Base-by-base conservation (phyloP, 2,113 vertebrate genomes). In the Mystacornis crossleyi region DNA sequence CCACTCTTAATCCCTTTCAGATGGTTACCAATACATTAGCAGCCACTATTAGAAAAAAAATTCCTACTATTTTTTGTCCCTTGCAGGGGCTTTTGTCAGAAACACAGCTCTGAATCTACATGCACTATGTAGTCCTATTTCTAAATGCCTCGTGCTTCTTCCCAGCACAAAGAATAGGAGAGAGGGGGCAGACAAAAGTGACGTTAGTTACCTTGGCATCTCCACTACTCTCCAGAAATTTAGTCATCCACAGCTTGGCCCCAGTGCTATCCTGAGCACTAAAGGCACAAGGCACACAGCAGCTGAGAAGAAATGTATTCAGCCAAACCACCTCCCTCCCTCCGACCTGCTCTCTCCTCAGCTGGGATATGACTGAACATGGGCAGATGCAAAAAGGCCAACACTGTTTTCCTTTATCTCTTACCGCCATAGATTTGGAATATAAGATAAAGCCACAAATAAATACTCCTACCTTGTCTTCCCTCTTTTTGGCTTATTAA, bases 1-100 rank as follows among this genome's bases (percentile, higher is more conserved):
- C 42, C 16, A 42, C 87, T 21, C 10, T 79, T 95, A 95, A 96
- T 94, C 55, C 53, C 51, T 57, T 84, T 81, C 86, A 69, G 50
- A 84, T 86, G 45, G 47, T 64, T 50, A 36, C 24, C 64, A 71
- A 62, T 36, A 36, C 15, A 51, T 89, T 65, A 66, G 18, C 8
- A 83, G 54, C 31, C 38, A 48, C n/a, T 53, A 53, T 12, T 48
- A 16, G 42, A 2, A 69, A 38, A 86, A 34, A 64, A 78, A 47
- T 12, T 87, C 28, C 48, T 51, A 26, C 0, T 0, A 21, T 60
- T 83, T 95, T 93, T 66, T 87, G 57, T 67, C 78, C 43, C 45
- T 77, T 53, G 10, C 50, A 65, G 36, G 25, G 19, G 21, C 38
- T 92, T 70, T 79, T 1, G 0, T 89, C 53, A 89, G 43, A 78